Evolutionary conservation across 2,113 vertebrate genomes (phyloP).

Genomic region (Microcebus tavaratra): DNA sequence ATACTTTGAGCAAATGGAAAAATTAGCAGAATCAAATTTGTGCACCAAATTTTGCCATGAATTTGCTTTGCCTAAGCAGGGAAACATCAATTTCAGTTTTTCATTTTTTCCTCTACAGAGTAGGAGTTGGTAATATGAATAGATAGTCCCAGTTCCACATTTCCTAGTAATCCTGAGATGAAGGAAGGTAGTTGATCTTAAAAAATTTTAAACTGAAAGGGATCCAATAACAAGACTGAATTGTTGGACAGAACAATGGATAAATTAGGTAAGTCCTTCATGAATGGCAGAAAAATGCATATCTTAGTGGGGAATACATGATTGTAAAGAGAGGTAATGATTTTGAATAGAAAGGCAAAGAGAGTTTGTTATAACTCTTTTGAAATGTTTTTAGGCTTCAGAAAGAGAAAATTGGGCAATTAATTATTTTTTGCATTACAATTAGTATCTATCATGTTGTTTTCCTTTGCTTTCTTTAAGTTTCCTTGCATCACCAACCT

Average conservation of each 20-base stretch:
- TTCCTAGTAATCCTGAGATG: background rate
- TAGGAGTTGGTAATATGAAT: background rate
- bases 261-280: background rate
- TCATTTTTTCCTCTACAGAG: background rate
- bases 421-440: background rate
- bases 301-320: background rate
- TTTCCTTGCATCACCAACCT: background rate
- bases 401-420: background rate
- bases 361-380: background rate
- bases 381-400: background rate
- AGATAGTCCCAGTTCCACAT: background rate
- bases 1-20: background rate
- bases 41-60: background rate
- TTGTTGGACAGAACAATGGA: background rate
- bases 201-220: background rate
- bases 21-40: background rate
- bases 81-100: background rate
- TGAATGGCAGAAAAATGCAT: background rate
- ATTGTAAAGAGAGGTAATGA: background rate
- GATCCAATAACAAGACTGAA: background rate
- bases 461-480: background rate
- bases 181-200: background rate
- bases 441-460: background rate
- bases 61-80: background rate
- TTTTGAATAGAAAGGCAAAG: constrained; percentile 16